These are phyloP conservation scores for Teleiodes luculella DNA, from an alignment of 2,888 invertebrate species.

Conservation along the genomic window DNA sequence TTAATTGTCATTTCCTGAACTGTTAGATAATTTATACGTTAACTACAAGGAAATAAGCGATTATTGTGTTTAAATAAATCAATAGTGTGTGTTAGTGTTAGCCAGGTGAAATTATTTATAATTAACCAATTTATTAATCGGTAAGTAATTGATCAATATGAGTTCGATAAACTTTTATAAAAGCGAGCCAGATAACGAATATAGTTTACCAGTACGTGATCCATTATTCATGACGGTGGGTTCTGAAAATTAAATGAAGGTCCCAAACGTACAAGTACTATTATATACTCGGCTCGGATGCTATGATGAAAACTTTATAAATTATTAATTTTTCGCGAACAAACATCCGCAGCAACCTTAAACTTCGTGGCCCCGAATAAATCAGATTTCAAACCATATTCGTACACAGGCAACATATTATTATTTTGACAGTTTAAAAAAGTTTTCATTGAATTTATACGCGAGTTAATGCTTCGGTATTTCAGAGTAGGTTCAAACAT, in stretches of 20 bases:
- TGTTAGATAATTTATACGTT: too few relatives aligned
- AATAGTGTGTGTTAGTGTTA: not conserved
- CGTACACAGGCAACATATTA: constrained; percentile 18
- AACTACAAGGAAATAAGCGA: too few relatives aligned
- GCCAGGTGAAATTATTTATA: too few relatives aligned
- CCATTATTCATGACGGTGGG: not conserved
- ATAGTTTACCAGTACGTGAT: not conserved
- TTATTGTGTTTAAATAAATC: too few relatives aligned
- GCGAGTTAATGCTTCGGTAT: too few relatives aligned
- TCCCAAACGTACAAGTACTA: not conserved
- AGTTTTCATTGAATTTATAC: not conserved
- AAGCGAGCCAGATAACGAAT: not conserved
- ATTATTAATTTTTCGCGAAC: constrained; percentile 23
- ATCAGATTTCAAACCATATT: constrained; percentile 41
- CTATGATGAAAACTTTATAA: constrained; percentile 12
- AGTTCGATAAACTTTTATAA: not conserved
- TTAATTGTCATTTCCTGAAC: too few relatives aligned
- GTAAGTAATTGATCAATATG: too few relatives aligned
- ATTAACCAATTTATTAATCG: too few relatives aligned
- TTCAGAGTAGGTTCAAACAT: too few relatives aligned
- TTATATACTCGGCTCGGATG: not conserved
- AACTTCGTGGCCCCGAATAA: constrained; percentile 37
- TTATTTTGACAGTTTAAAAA: not conserved
- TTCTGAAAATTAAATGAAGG: constrained; percentile 3
- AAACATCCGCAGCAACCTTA: constrained; percentile 34